Conservation (phyloP, 2,797 vertebrate genomes). For the Malurus splendens region DNA sequence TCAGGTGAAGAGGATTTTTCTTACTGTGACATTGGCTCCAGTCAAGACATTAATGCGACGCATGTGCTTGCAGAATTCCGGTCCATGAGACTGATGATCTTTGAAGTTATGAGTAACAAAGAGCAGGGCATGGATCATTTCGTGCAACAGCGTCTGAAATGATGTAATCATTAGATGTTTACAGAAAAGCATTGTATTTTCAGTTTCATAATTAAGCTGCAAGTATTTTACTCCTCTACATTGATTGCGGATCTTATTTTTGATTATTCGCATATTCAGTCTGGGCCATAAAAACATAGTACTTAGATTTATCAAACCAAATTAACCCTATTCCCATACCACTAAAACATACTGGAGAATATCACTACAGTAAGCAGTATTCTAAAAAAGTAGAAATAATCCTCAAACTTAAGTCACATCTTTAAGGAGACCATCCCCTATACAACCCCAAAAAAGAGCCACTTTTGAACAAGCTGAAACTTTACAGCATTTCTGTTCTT, state of each 20-base stretch:
- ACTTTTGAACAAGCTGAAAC: background rate
- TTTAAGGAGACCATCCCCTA: background rate
- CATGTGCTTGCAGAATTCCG: conserved; percentile 97
- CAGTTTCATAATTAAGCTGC: background rate
- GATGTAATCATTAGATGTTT: background rate
- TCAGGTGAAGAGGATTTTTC: background rate
- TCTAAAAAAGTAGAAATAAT: background rate
- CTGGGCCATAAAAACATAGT: background rate
- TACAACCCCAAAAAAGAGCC: background rate
- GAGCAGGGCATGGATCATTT: conserved; percentile 97
- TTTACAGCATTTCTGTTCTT: background rate
- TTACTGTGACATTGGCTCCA: conserved; percentile 89
- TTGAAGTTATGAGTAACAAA: conserved; percentile 93
- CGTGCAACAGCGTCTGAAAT: conserved; percentile 90
- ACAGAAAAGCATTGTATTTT: background rate
- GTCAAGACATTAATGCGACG: conserved; percentile 85
- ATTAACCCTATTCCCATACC: background rate
- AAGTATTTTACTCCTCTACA: background rate
- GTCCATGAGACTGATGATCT: conserved; percentile 89
- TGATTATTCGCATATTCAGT: background rate
- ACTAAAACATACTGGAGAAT: background rate
- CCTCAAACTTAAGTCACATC: background rate
- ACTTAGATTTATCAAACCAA: background rate
- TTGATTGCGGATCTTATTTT: background rate
- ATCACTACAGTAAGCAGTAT: background rate